These are phyloP conservation scores for Jaculus jaculus DNA, from an alignment of 2,113 vertebrate species.

Conservation along the genomic window DNA sequence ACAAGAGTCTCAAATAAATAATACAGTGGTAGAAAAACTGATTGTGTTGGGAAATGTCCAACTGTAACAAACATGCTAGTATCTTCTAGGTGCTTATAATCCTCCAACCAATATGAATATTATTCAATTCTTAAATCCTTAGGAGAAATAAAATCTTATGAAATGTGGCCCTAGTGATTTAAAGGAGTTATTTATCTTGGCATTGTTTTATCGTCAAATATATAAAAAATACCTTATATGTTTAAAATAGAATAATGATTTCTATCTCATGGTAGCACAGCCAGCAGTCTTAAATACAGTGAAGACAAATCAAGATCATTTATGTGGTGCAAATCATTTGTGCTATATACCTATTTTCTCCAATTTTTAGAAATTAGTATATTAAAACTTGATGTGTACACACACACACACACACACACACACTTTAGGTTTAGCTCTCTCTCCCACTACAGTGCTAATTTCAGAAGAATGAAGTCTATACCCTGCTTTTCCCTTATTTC, in stretches of 20 bases:
- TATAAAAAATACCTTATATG: background rate
- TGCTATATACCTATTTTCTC: background rate
- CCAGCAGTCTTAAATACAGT: background rate
- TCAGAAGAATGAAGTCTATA: background rate
- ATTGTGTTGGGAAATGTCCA: background rate
- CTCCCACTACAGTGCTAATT: background rate
- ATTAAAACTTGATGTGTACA: background rate
- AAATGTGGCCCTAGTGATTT: background rate
- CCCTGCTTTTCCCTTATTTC: background rate
- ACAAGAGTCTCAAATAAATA: background rate
- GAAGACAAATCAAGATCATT: background rate
- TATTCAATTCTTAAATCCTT: background rate
- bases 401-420: fast-evolving
- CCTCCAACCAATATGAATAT: background rate
- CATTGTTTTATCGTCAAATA: background rate
- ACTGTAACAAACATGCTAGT: background rate
- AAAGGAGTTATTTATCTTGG: background rate
- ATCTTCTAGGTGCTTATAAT: background rate
- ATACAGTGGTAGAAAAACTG: background rate
- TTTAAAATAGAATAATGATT: background rate
- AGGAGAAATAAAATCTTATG: constrained; percentile 33
- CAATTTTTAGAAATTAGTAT: background rate
- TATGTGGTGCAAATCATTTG: background rate
- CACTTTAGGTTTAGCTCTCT: background rate
- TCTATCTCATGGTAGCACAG: background rate